Base-by-base conservation (phyloP, 2,888 invertebrate species). In the Omphaloscelis lunosa region DNA sequence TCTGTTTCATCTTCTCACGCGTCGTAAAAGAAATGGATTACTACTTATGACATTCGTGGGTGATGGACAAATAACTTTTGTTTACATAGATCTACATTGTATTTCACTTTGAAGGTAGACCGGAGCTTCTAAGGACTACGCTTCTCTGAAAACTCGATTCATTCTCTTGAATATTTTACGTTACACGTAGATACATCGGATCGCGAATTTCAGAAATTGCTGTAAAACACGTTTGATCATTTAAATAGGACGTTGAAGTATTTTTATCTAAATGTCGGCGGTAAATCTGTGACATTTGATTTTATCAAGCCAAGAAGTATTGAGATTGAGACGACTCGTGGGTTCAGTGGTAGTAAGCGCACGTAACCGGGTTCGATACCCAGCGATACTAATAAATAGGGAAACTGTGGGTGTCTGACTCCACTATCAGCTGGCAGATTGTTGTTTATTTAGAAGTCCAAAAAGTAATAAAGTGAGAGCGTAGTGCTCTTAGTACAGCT, bases 121-220 rank as follows among this genome's bases (percentile, higher is more conserved):
- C 4, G 7, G 23, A 51, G 45, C 9, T 66, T 12, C n/a, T 62
- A 17, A 45, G 39, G n/a, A 29, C 34, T 11, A n/a, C 76, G 9
- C n/a, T 39, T 76, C 59, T 84, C n/a, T 20, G 39, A 39, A 70
- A 70, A 83, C 69, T 79, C 83, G 83, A 80, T n/a, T 56, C 65
- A 29, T 11, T 70, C 20, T 61, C 29, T 41, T 76, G 48, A 79
- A 41, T 74, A 75, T 48, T 56, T 66, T 29, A 53, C 53, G 67
- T 75, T 56, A 27, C 39, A 56, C 45, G 20, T 23, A 27, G 15
- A 59, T 7, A 58, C 20, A 51, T 45, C 12, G 12, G 39, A 39
- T 27, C 12, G 59, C n/a, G 56, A 67, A 63, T 45, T 58, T 45
- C 23, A 75, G 27, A 75, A 75, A 68, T 53, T 58, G 6, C 65